Base-by-base conservation (phyloP, 2,888 invertebrate genomes). In the Caenorhabditis sulstoni region DNA sequence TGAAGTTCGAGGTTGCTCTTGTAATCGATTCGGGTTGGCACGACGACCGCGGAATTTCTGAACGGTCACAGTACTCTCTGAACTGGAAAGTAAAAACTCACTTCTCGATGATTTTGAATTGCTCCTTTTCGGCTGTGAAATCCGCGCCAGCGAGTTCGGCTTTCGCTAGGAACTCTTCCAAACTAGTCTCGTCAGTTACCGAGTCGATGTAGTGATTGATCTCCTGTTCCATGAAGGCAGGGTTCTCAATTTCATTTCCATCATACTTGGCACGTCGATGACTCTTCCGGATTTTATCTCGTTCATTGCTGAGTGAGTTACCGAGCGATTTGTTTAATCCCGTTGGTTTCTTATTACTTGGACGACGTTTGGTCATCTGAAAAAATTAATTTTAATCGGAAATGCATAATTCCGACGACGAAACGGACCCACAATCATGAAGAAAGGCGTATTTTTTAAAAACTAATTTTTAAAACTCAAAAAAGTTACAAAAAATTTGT, bases 131-230 rank as follows among this genome's bases (percentile, higher is more conserved):
- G 86, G 92, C 92, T 14, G 91, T 94, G 90, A 97, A 99, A 91
- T 98, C 96, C 0, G 95, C 95, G 45, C 95, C 95, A 0, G 97
- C 97, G 73, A 99, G 92, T 91, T 97, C 95, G 0, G 98, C 98
- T 0, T 95, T 97, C 0, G 95, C 94, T 3, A 99, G 92, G 91
- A 99, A 98, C 89, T 97, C 98, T 92, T 97, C 95, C 78, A 98
- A 74, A 59, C 84, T 85, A 5, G 86, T 86, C 62, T 90, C 89
- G 44, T 90, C 87, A 1, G 88, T 89, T 14, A 87, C 82, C 0
- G 89, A 89, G 44, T 87, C 88, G 45, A 89, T 78, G 62, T 82
- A 83, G 55, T 86, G 85, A 55, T 81, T 74, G 14, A 76, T 49
- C 55, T 82, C 82, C 58, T 86, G 79, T 45, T 86, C 86, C 62